Evolutionary conservation across 2,113 vertebrate species (phyloP).

Genomic region (Brienomyrus brachyistius): DNA sequence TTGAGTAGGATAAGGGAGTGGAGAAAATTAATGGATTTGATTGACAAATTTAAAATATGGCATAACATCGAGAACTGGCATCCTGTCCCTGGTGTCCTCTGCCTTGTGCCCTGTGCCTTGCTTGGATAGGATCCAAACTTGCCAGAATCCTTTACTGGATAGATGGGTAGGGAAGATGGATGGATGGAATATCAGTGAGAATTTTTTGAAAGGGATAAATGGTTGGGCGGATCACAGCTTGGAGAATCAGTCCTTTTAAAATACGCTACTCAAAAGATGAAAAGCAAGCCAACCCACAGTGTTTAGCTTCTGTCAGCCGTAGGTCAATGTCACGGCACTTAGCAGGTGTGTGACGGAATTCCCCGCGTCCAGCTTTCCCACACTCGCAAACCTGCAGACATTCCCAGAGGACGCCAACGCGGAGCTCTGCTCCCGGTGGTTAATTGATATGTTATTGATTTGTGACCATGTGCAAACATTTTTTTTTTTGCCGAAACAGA

Average conservation of each 20-base stretch:
- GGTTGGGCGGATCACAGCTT: background rate
- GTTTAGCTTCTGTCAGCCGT: background rate
- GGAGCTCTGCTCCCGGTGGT: constrained; percentile 19
- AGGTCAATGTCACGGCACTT: background rate
- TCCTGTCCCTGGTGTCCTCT: background rate
- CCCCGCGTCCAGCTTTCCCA: background rate
- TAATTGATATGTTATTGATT: constrained; percentile 52
- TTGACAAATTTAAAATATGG: background rate
- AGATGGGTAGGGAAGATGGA: background rate
- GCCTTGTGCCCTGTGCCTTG: background rate
- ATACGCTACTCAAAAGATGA: background rate
- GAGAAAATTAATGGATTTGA: background rate
- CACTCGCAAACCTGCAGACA: background rate
- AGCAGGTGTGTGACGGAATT: background rate
- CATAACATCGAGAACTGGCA: background rate
- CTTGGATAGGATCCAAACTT: background rate
- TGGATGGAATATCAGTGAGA: background rate
- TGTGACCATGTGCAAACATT: constrained; percentile 57
- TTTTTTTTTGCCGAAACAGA: constrained; percentile 36
- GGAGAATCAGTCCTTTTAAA: background rate
- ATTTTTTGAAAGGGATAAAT: background rate
- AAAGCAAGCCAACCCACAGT: background rate
- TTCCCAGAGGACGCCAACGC: background rate
- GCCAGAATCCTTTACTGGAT: background rate
- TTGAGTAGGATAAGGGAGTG: background rate